These are phyloP conservation scores for Bradypus variegatus DNA, from an alignment of 2,797 vertebrate genomes.

Conservation along the genomic window DNA sequence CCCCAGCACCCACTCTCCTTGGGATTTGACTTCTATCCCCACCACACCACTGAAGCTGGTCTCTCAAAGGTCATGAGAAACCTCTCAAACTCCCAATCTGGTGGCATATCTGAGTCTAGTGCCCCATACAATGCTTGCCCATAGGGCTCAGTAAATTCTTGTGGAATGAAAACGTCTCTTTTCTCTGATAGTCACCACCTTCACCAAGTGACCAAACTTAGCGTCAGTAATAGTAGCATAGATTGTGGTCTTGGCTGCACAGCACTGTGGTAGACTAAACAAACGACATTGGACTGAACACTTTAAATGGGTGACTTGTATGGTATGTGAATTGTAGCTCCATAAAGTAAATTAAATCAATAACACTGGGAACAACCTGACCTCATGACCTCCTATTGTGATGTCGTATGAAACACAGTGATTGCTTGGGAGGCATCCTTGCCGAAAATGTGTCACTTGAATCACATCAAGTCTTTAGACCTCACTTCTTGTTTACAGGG, in stretches of 20 bases:
- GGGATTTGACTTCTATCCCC: neutral
- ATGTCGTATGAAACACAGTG: neutral
- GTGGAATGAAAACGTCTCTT: neutral
- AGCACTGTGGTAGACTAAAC: neutral
- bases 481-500: neutral
- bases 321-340: neutral
- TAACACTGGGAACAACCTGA: neutral
- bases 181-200: neutral
- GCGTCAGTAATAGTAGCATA: neutral
- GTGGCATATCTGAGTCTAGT: neutral
- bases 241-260: neutral
- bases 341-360: neutral
- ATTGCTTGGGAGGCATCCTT: neutral
- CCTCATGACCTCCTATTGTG: neutral
- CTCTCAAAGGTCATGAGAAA: neutral
- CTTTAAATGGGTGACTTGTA: neutral
- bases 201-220: neutral
- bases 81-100: neutral
- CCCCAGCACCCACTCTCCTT: neutral
- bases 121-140: neutral
- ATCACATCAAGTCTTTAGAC: neutral
- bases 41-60: neutral
- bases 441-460: neutral
- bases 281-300: neutral
- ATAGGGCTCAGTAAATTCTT: neutral